Evolutionary conservation across 2,113 vertebrate species (phyloP).

Genomic region (Phalacrocorax carbo): DNA sequence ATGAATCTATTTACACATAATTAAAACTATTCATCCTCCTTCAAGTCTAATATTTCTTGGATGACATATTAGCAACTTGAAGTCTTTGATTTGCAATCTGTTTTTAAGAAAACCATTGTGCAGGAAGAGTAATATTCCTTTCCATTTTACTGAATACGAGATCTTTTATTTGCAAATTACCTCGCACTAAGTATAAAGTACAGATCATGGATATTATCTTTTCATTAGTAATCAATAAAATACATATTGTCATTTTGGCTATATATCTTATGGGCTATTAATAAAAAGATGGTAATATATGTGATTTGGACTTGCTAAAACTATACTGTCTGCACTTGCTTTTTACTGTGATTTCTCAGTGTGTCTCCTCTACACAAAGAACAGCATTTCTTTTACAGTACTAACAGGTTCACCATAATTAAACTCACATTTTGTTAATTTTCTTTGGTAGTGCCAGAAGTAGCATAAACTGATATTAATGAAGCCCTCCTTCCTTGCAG

Average conservation of each 20-base stretch:
- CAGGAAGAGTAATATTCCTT: not conserved
- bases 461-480: not conserved
- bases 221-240: not conserved
- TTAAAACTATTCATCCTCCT: constrained; percentile 54
- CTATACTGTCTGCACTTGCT: not conserved
- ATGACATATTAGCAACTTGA: not conserved
- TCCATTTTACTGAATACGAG: not conserved
- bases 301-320: not conserved
- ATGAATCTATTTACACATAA: constrained; percentile 52
- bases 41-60: constrained; percentile 23
- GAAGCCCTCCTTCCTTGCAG: not conserved
- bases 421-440: not conserved
- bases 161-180: not conserved
- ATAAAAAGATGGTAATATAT: not conserved
- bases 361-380: not conserved
- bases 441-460: not conserved
- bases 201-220: not conserved
- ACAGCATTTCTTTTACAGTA: not conserved
- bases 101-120: not conserved
- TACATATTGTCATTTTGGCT: not conserved
- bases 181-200: not conserved
- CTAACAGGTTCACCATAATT: not conserved
- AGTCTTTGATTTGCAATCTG: not conserved
- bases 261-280: not conserved
- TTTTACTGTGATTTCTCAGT: not conserved